A percentile compares a stretch with the other conserved stretches of the same genome.
phyloP scores from a whole-genome alignment of 2,797 vertebrate genomes.

The Margarornis squamiger region DNA sequence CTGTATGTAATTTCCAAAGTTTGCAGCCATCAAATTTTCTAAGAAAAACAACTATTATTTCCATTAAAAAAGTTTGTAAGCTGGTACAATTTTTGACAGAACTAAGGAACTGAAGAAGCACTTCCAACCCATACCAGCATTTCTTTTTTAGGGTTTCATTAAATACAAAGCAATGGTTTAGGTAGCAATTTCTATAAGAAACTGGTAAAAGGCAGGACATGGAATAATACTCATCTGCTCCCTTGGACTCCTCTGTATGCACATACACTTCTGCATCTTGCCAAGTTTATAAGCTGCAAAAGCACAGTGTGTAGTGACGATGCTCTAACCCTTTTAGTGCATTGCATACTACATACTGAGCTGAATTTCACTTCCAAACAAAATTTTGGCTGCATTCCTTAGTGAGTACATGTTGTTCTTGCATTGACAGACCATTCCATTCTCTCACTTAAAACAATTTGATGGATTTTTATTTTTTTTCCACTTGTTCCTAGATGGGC shows the following conservation, averaged over 20 bases:
- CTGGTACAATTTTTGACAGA: not conserved
- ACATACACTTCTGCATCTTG: not conserved
- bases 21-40: not conserved
- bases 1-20: not conserved
- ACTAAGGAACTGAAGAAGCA: not conserved
- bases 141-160: not conserved
- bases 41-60: not conserved
- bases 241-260: not conserved
- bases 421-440: not conserved
- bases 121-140: not conserved
- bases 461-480: not conserved
- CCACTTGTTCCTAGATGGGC: not conserved
- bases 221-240: not conserved
- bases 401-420: not conserved
- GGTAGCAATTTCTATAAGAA: not conserved
- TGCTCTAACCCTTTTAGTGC: not conserved
- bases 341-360: not conserved
- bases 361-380: not conserved
- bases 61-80: not conserved
- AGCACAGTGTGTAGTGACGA: not conserved
- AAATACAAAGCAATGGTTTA: not conserved
- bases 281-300: not conserved
- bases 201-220: not conserved
- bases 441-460: not conserved
- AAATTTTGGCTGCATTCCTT: slow-evolving; percentile 4